Percentiles rank a stretch among this genome's conserved stretches.
These are phyloP conservation scores for Plodia interpunctella DNA, from an alignment of 1,140 invertebrate species.

Conservation along the genomic window DNA sequence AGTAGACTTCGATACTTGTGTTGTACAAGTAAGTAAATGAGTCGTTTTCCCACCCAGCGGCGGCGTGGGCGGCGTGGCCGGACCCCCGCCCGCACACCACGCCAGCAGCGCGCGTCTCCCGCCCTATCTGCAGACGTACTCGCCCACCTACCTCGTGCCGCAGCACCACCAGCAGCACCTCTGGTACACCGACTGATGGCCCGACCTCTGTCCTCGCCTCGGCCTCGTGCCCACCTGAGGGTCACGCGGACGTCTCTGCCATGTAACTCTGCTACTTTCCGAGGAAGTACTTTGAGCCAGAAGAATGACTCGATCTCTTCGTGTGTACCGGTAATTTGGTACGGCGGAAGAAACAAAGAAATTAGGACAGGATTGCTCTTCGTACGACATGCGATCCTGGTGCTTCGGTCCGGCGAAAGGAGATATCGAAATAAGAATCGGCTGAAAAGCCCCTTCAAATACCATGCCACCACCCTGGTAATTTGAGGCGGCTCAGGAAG, in stretches of 20 bases:
- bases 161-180: conserved; percentile 63
- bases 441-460: no score
- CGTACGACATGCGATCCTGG: not conserved
- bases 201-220: conserved; percentile 10
- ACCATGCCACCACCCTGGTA: no score
- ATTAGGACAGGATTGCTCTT: no score
- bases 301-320: not conserved
- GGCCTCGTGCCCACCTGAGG: not conserved
- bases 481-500: no score
- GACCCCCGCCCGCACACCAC: conserved; percentile 67
- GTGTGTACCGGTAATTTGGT: not conserved
- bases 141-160: conserved; percentile 64
- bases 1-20: no score
- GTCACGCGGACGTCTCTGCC: not conserved
- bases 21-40: no score
- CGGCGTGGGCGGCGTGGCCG: conserved; percentile 43
- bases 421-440: not conserved
- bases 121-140: conserved; percentile 70
- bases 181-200: conserved; percentile 68
- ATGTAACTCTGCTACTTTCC: no score
- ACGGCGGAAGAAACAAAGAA: no score
- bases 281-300: no score
- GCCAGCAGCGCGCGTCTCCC: conserved; percentile 62
- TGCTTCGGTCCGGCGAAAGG: not conserved
- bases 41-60: no score